These are phyloP conservation scores for Corydoras sp. DNA, from an alignment of 2,113 vertebrate genomes.

Conservation along the genomic window DNA sequence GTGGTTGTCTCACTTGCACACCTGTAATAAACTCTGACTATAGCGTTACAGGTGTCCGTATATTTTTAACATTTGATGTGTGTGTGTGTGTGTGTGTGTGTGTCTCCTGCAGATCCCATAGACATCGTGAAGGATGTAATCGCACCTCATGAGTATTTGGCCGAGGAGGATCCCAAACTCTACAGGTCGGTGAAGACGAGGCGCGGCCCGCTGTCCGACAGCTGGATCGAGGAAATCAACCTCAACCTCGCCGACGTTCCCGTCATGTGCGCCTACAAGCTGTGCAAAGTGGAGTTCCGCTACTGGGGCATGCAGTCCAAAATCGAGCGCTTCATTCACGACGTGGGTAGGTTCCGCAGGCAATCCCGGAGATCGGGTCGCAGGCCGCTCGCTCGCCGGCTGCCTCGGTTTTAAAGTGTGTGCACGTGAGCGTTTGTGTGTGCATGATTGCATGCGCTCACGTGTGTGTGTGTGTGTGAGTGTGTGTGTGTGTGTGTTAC, in stretches of 20 bases:
- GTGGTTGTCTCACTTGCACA: too few species aligned
- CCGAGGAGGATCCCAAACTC: conserved; percentile 88
- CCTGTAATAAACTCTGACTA: too few species aligned
- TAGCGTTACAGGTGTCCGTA: too few species aligned
- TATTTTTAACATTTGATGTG: not conserved
- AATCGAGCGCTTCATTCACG: conserved; percentile 97
- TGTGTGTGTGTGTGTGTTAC: conserved; percentile 19
- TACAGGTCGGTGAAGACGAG: conserved; percentile 87
- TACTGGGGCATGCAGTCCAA: conserved; percentile 99
- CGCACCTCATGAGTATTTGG: conserved; percentile 84
- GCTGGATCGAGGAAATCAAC: conserved; percentile 89
- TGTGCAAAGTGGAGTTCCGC: conserved; percentile 98
- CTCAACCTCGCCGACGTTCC: conserved; percentile 73
- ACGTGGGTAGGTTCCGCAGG: conserved; percentile 77
- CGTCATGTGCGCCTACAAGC: conserved; percentile 97
- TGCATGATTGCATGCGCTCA: too few species aligned
- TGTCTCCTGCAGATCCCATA: conserved; percentile 36
- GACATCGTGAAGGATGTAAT: conserved; percentile 90
- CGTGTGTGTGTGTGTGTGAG: conserved; percentile 7
- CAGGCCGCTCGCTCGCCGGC: conserved; percentile 10
- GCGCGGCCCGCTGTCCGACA: conserved; percentile 83
- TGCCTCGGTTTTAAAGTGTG: conserved; percentile 8
- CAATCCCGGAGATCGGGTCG: conserved; percentile 12
- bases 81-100: conserved; percentile 12
- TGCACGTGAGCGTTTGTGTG: conserved; percentile 16